Base-by-base conservation (phyloP, 1,140 invertebrate species). In the Melitaea cinxia region DNA sequence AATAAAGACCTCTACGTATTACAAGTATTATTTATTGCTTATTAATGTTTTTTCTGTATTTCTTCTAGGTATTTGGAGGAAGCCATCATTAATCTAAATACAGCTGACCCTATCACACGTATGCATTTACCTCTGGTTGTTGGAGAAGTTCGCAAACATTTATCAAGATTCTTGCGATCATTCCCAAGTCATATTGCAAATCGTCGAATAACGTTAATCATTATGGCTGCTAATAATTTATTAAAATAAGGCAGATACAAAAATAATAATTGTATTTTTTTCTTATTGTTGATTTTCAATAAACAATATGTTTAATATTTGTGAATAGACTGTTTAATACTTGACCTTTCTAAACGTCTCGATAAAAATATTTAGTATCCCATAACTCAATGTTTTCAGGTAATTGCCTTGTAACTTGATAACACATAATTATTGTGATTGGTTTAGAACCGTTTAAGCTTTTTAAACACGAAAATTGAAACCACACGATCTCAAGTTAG, bases 51-150 rank as follows among this genome's bases (percentile, higher is more conserved):
- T 9, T 47, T 17, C 9, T 17, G 4, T 39, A 68, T 72, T 61
- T 72, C 58, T 73, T 91, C 91, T 85, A 98, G 97, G 78, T 98
- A 96, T 92, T 91, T 98, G 42, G 95, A 97, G 84, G 96, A 97
- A 75, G 96, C 96, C 3, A 93, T 98, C 39, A 91, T 97, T 73
- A 95, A 94, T 79, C 88, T 98, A 37, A 94, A 97, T 75, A 89
- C 92, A 3, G 91, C 85, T 1, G 94, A 97, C 86, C 92, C 94
- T 0, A 92, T 95, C 0, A 97, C 96, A 0, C 92, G 93, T 65
- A 95, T 96, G 62, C 96, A 98, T 83, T 94, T 97, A 75, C 94
- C 94, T 0, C 92, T 93, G 33, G 95, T 98, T 9, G 88, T 98
- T 15, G 92, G 93, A 30, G 94, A 95, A 59, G 91, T 98, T 9